Evolutionary conservation across 2,888 invertebrate species (phyloP).

Genomic region (Fissipunctia ypsillon): DNA sequence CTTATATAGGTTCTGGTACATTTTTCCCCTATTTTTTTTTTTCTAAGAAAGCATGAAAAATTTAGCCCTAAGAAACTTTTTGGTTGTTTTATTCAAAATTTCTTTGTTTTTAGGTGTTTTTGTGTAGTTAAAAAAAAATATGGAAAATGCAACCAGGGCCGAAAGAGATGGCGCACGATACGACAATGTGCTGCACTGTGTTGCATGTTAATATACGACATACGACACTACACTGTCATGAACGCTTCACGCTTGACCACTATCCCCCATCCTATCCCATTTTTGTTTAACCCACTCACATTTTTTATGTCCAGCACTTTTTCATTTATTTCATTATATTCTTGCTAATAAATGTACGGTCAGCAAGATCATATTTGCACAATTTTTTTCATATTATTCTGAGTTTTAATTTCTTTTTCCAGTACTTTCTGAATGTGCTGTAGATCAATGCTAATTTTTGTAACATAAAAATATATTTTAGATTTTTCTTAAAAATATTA

Average conservation of each 20-base stretch:
- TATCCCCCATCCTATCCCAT: conserved; percentile 49
- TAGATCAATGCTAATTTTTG: conserved; percentile 48
- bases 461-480: background rate
- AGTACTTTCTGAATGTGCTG: conserved; percentile 54
- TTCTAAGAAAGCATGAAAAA: conserved; percentile 65
- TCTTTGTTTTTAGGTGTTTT: conserved; percentile 83
- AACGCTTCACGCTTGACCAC: conserved; percentile 74
- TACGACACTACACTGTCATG: conserved; percentile 61
- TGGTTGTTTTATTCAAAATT: conserved; percentile 75
- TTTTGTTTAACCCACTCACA: conserved; percentile 64
- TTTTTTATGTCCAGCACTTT: conserved; percentile 60
- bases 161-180: conserved; percentile 87
- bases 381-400: conserved; percentile 33
- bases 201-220: conserved; percentile 76
- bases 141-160: conserved; percentile 89
- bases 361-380: conserved; percentile 54
- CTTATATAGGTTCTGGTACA: conserved; percentile 87
- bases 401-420: conserved; percentile 7
- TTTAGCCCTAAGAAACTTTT: conserved; percentile 58
- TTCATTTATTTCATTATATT: conserved; percentile 58
- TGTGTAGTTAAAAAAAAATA: conserved; percentile 72
- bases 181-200: conserved; percentile 82
- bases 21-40: conserved; percentile 76
- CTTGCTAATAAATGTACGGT: conserved; percentile 50
- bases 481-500: background rate